Evolutionary conservation across 2,113 vertebrate genomes (phyloP), one percentile per base, ranked within the genome.

Genomic region (Onychorhynchus coronatus): DNA sequence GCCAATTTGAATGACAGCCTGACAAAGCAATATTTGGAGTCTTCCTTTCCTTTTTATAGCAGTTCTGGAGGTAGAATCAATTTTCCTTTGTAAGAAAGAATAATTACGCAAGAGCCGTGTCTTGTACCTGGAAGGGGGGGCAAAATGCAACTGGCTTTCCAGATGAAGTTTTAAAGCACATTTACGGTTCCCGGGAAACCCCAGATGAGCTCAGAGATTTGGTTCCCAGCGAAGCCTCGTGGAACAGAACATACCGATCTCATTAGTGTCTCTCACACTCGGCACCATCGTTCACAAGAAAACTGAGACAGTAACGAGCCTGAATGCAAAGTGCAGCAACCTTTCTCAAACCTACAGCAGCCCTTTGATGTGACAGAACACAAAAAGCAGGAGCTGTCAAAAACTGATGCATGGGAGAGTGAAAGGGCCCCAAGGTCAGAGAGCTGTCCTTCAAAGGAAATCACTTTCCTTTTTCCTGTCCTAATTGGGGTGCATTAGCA

Each of bases 361-460:
- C 6, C 55, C 88, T 96, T 96, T 97, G 93, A 97, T 95, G 89
- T 96, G 94, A 74, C 94, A 86, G 72, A 76, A 61, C 85, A 95
- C 89, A 96, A 93, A 93, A 93, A 96, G 91, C 95, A 97, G 94
- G 66, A 42, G 39, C 82, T 89, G 91, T 93, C 90, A 82, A 61
- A 85, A 83, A 46, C 42, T 78, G 91, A 95, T 62, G 82, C 11
- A 86, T 89, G 78, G 73, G 62, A 85, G 56, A 79, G 75, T 44
- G 33, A 65, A 56, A 89, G 31, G 92, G 18, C 76, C 52, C 44
- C 84, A 35, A 92, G 95, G 91, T 89, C 92, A 81, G 59, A 86
- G 71, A 77, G 66, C 78, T 94, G 92, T 82, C 93, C 81, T 95
- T 96, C 94, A 97, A 82, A 25, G 77, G 79, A 79, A 89, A 86